Conservation (phyloP, 2,113 vertebrate species). For the Fregetta grallaria region DNA sequence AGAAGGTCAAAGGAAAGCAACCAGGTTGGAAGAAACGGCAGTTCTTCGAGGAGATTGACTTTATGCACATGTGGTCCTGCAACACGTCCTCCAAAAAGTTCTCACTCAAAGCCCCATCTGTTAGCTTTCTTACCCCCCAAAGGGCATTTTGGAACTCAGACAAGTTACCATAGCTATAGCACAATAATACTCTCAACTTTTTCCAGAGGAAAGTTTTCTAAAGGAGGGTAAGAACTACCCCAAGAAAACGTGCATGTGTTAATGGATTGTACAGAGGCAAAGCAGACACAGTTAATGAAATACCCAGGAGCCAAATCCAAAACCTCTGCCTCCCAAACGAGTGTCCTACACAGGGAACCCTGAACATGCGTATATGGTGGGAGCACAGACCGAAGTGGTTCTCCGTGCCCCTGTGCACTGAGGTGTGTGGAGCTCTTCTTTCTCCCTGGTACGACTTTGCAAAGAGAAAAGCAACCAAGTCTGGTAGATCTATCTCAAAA, state of each 20-base stretch:
- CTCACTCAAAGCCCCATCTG: background rate
- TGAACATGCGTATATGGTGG: background rate
- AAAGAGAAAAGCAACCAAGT: background rate
- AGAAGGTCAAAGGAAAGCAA: conserved; percentile 37
- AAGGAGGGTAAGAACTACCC: background rate
- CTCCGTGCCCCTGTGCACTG: fast-evolving
- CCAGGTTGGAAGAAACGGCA: background rate
- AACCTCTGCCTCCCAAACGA: background rate
- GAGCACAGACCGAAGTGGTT: background rate
- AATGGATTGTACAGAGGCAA: background rate
- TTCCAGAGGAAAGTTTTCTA: background rate
- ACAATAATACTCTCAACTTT: background rate
- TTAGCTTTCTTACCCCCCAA: background rate
- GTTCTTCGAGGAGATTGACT: background rate
- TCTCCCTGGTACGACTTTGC: background rate
- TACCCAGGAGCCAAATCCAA: background rate
- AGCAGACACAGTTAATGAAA: background rate
- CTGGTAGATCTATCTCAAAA: background rate
- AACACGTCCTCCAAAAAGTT: background rate
- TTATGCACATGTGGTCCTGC: background rate
- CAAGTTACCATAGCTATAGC: background rate
- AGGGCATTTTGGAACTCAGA: background rate
- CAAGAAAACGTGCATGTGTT: fast-evolving
- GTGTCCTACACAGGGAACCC: background rate
- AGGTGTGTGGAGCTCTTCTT: background rate